Conservation (phyloP, 2,797 vertebrate genomes). For the Tamandua tetradactyla region DNA sequence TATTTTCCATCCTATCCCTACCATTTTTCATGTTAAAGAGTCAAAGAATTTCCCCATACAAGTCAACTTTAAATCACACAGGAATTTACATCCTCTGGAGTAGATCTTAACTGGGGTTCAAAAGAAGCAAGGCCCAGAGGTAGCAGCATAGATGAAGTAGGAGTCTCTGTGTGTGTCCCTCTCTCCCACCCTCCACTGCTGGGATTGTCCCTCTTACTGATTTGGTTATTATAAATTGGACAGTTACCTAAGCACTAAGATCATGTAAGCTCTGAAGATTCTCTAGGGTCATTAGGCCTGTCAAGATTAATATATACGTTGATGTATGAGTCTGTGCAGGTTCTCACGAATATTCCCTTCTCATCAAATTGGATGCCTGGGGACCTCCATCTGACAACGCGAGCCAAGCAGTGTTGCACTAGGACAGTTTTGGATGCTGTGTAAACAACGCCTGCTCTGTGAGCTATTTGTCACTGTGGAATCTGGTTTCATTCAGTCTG, state of each 20-base stretch:
- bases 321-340: neutral
- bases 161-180: neutral
- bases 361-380: neutral
- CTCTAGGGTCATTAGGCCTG: neutral
- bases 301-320: neutral
- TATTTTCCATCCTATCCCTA: neutral
- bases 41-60: neutral
- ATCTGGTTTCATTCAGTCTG: neutral
- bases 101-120: neutral
- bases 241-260: neutral
- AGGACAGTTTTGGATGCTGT: neutral
- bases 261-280: neutral
- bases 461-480: neutral
- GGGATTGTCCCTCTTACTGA: neutral
- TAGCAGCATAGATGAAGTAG: neutral
- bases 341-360: neutral
- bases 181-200: accelerated
- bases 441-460: neutral
- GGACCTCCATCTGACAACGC: neutral
- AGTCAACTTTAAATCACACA: neutral
- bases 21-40: neutral
- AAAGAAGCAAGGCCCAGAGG: neutral
- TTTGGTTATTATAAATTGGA: neutral
- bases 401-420: neutral
- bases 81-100: neutral